Base-by-base conservation (phyloP, 2,888 invertebrate genomes). In the Pachycephus smyrnensis region DNA sequence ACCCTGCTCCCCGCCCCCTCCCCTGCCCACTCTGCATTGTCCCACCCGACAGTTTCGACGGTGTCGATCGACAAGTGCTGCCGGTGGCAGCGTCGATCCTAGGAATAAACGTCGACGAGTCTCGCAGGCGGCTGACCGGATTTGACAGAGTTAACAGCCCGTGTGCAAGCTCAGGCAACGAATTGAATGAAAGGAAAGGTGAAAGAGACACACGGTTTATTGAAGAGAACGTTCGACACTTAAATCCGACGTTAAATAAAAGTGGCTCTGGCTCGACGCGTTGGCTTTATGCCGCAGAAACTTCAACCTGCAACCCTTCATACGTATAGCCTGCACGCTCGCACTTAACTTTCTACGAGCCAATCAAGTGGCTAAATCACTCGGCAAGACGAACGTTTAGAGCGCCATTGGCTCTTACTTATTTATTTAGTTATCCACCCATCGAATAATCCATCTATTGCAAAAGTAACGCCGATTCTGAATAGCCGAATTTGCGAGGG, bases 191-290 rank as follows among this genome's bases (percentile, higher is more conserved):
- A 71, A 30, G 71, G 30, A 32, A 32, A 31, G 31, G 71, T 71
- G 31, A n/a, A 30, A 69, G 69, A 69, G 69, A 69, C 69, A 32
- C 40, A 40, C 40, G 40, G 40, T 40, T 40, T 40, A 40, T 40
- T 40, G 40, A 40, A 40, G 40, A 40, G 40, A 31, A 71, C 71
- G 71, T 31, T 32, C 15, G 32, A 73, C 36, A 73, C 35, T 88
- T 89, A 88, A 89, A 89, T 88, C 88, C 85, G 82, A 84, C 86
- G 87, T 89, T 87, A 89, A 89, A 88, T 89, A 88, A 89, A 88
- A 86, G 84, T 85, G 83, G 84, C 83, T 85, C 88, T 89, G 83
- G 84, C 73, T 77, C 80, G 81, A 71, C 32, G 75, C 55, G n/a
- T 55, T 32, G 80, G 80, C 77, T 83, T 82, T 81, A 82, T 81